These are phyloP conservation scores for Chitala chitala DNA, from an alignment of 2,113 vertebrate species.

Conservation along the genomic window DNA sequence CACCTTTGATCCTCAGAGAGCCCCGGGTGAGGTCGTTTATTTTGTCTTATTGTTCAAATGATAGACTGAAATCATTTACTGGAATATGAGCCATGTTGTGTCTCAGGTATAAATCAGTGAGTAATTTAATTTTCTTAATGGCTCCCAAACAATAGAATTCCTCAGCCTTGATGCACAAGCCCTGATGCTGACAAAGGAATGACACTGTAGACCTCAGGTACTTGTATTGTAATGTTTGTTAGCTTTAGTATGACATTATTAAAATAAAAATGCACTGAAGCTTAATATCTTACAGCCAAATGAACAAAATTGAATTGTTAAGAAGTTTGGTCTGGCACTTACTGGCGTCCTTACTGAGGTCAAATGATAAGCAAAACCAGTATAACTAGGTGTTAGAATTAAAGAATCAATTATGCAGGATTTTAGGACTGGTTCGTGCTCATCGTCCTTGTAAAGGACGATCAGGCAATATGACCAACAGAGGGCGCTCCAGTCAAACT, in stretches of 20 bases:
- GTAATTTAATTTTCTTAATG: too few relatives aligned
- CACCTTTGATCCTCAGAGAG: neutral
- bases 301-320: too few relatives aligned
- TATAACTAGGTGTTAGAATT: neutral
- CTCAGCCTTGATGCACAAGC: neutral
- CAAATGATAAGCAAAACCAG: too few relatives aligned
- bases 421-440: neutral
- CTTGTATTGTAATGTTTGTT: too few relatives aligned
- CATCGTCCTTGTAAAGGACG: neutral
- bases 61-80: neutral
- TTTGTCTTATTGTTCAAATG: neutral
- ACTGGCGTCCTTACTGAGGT: too few relatives aligned
- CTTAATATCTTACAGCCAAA: too few relatives aligned
- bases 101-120: neutral
- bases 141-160: neutral
- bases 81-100: neutral
- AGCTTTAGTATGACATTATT: too few relatives aligned
- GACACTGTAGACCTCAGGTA: too few relatives aligned
- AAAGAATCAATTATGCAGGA: neutral
- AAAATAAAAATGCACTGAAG: too few relatives aligned
- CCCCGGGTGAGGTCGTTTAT: neutral
- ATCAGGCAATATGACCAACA: neutral
- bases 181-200: too few relatives aligned
- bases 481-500: slow-evolving; percentile 21
- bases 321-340: too few relatives aligned